These are phyloP conservation scores for Scarus forsteni DNA, from an alignment of 2,797 vertebrate species.

Conservation along the genomic window DNA sequence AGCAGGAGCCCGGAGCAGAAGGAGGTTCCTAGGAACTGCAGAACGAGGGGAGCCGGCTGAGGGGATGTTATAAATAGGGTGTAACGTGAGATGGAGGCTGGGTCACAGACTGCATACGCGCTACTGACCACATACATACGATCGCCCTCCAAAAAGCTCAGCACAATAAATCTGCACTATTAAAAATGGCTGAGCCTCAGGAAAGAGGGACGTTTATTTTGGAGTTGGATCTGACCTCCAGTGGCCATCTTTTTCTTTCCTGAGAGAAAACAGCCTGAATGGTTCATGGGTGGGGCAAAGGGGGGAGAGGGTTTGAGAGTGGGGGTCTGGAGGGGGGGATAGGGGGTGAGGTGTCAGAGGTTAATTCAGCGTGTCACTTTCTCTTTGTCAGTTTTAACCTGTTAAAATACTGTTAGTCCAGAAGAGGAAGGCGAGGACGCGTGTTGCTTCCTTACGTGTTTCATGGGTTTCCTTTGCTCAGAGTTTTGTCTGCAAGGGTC, in stretches of 20 bases:
- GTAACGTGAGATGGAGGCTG: slow-evolving; percentile 99
- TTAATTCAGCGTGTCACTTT: slow-evolving; percentile 60
- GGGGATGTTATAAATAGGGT: slow-evolving; percentile 99
- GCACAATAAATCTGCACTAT: slow-evolving; percentile 82
- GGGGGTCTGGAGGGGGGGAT: slow-evolving; percentile 13
- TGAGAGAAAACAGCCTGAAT: slow-evolving; percentile 52
- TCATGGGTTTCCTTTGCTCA: slow-evolving; percentile 15
- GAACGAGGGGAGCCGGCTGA: slow-evolving; percentile 88
- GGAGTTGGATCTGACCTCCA: slow-evolving; percentile 73
- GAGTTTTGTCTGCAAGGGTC: neutral
- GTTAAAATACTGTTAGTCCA: slow-evolving; percentile 45
- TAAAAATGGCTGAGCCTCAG: slow-evolving; percentile 81
- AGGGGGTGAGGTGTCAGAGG: slow-evolving; percentile 57
- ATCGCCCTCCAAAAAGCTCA: slow-evolving; percentile 88
- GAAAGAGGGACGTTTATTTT: slow-evolving; percentile 78
- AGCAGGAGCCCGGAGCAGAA: slow-evolving; percentile 77
- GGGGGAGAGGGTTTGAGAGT: neutral
- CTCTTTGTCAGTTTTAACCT: slow-evolving; percentile 64
- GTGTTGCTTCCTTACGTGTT: slow-evolving; percentile 4
- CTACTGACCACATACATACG: slow-evolving; percentile 93
- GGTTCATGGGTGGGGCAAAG: slow-evolving; percentile 54
- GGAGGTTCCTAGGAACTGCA: slow-evolving; percentile 93
- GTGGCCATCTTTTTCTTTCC: slow-evolving; percentile 63
- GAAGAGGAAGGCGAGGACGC: slow-evolving; percentile 11
- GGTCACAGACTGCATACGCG: slow-evolving; percentile 88